Evolutionary conservation across 2,113 vertebrate genomes (phyloP), one percentile per base, ranked within the genome.

Genomic region (Sinocyclocheilus anophthalmus): DNA sequence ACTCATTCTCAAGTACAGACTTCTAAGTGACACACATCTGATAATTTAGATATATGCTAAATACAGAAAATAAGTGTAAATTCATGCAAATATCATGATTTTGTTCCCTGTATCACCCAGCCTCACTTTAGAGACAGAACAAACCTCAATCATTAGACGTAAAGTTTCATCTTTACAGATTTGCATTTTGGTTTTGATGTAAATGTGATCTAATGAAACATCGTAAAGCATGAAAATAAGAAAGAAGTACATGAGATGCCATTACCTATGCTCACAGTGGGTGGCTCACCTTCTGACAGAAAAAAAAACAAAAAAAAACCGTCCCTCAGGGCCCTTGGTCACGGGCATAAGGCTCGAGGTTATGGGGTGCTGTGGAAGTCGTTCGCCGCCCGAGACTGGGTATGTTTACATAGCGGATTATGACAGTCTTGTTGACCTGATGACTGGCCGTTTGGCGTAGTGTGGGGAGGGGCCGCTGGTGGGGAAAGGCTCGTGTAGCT

Each of bases 221-320:
- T 59, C 84, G 3, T 20, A 89, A 76, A 80, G 9, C 24, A 63
- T n/a, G 45, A 18, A 14, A 53, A 7, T 53, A 57, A 91, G 88
- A 78, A 86, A 91, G 92, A 16, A 67, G 61, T 45, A 22, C 2
- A 63, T 16, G 16, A 88, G 77, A 90, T 91, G 16, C 88, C 93
- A 93, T 95, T 95, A 95, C 95, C 94, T 95, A 94, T 92, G 89
- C 37, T 94, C 94, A 95, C 90, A 95, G 94, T 90, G 93, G 95
- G 92, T 94, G 94, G 94, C 95, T 96, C 94, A 96, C 95, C 95
- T 96, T 96, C 94, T n/a, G n/a, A n/a, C n/a, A n/a, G n/a, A n/a
- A n/a, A n/a, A n/a, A n/a, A n/a, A n/a, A n/a, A n/a, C n/a, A n/a
- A n/a, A n/a, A n/a, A n/a, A n/a, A 95, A 93, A 92, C 94, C 94